Evolutionary conservation across 2,888 invertebrate species (phyloP).

Genomic region (Agapostemon virescens): DNA sequence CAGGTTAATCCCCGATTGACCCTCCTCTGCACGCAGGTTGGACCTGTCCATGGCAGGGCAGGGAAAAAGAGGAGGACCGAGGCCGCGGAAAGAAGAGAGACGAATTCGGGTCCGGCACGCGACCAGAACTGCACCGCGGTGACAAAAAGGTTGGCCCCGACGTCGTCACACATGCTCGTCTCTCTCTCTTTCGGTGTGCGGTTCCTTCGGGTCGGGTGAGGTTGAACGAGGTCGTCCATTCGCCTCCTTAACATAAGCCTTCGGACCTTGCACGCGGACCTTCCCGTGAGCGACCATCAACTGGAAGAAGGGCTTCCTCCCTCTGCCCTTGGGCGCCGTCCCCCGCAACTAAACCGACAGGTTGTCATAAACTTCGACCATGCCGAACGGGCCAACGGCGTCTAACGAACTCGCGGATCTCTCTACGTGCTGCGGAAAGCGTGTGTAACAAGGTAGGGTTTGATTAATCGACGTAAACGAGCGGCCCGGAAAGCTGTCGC

Average conservation of each 20-base stretch:
- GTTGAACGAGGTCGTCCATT: conserved; percentile 46
- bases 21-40: conserved; percentile 71
- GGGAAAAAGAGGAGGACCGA: conserved; percentile 5
- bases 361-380: conserved; percentile 54
- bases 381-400: conserved; percentile 26
- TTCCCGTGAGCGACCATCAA: conserved; percentile 48
- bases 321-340: conserved; percentile 60
- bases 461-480: conserved; percentile 45
- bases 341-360: conserved; percentile 46
- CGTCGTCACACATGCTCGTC: conserved; percentile 66
- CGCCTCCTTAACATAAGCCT: conserved; percentile 66
- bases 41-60: conserved; percentile 60
- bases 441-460: conserved; percentile 21
- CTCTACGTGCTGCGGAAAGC: background rate
- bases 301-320: conserved; percentile 52
- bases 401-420: conserved; percentile 33
- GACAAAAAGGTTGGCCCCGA: conserved; percentile 76
- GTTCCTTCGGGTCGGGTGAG: conserved; percentile 37
- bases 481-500: conserved; percentile 41
- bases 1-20: conserved; percentile 79
- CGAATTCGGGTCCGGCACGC: conserved; percentile 75
- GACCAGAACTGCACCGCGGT: conserved; percentile 73
- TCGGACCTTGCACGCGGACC: conserved; percentile 62
- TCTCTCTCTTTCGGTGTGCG: conserved; percentile 30
- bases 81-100: background rate